These are phyloP conservation scores for Catocala sponsa DNA, from an alignment of 2,888 invertebrate genomes.

Conservation along the genomic window DNA sequence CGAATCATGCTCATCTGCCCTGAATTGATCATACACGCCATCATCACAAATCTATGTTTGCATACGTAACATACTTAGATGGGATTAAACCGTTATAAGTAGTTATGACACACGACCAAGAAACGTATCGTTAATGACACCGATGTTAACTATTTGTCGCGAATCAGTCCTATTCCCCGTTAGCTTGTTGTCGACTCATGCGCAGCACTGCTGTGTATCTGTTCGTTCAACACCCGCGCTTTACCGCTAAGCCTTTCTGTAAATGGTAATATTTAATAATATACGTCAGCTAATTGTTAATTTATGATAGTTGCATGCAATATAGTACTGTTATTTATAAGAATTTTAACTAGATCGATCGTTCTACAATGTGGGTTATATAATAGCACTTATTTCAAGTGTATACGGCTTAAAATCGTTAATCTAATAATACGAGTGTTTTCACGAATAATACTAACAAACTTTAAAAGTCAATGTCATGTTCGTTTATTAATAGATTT, in stretches of 20 bases:
- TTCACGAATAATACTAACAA: no score
- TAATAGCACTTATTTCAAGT: no score
- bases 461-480: no score
- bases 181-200: slow-evolving; percentile 26
- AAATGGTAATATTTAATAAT: slow-evolving; percentile 3
- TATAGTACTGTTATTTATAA: no score
- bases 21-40: no score
- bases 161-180: slow-evolving; percentile 38
- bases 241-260: slow-evolving; percentile 23
- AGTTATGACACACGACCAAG: slow-evolving; percentile 17
- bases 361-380: no score
- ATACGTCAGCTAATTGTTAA: slow-evolving; percentile 1
- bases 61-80: slow-evolving; percentile 3
- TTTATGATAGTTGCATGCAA: slow-evolving; percentile 1
- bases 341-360: no score
- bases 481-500: no score
- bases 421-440: no score
- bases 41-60: no score
- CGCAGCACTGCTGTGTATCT: slow-evolving; percentile 12
- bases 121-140: slow-evolving; percentile 45
- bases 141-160: slow-evolving; percentile 47
- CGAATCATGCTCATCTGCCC: no score
- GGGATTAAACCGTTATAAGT: slow-evolving; percentile 12
- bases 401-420: no score
- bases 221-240: slow-evolving; percentile 14